These are phyloP conservation scores for Procambarus clarkii DNA, from an alignment of 1,140 invertebrate genomes.

Conservation along the genomic window DNA sequence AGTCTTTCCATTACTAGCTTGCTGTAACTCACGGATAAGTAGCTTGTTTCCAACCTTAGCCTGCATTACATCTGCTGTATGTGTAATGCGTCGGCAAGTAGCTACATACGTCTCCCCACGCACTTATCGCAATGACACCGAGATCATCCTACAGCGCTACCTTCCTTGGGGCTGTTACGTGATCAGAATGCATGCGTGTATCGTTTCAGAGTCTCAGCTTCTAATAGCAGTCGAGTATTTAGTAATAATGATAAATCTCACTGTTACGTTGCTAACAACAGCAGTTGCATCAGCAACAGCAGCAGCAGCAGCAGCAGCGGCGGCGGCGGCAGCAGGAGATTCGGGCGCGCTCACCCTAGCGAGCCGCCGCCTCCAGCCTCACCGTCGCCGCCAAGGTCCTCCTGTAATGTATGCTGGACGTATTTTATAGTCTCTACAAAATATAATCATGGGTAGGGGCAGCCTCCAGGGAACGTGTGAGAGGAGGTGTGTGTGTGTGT, in stretches of 20 bases:
- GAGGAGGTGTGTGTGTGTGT: slow-evolving; percentile 7
- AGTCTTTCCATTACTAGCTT: neutral
- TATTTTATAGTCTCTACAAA: slow-evolving; percentile 26
- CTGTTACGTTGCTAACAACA: neutral
- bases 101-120: neutral
- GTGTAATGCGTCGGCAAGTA: neutral
- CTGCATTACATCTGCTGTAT: neutral
- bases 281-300: neutral
- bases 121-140: too few relatives aligned
- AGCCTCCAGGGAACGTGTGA: slow-evolving; percentile 2
- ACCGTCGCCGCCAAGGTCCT: neutral
- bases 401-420: slow-evolving; percentile 17
- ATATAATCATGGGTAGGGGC: slow-evolving; percentile 25
- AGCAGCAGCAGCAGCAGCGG: neutral
- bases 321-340: neutral
- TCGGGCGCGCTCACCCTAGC: neutral
- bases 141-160: too few relatives aligned
- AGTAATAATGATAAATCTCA: neutral
- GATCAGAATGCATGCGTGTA: too few relatives aligned
- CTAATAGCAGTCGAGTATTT: neutral
- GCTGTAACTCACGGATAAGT: slow-evolving; percentile 19
- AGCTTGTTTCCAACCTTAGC: neutral
- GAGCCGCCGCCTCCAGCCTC: neutral
- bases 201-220: too few relatives aligned
- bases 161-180: too few relatives aligned